Conservation (phyloP, 2,888 invertebrate genomes). For the Torymus tubicola region DNA sequence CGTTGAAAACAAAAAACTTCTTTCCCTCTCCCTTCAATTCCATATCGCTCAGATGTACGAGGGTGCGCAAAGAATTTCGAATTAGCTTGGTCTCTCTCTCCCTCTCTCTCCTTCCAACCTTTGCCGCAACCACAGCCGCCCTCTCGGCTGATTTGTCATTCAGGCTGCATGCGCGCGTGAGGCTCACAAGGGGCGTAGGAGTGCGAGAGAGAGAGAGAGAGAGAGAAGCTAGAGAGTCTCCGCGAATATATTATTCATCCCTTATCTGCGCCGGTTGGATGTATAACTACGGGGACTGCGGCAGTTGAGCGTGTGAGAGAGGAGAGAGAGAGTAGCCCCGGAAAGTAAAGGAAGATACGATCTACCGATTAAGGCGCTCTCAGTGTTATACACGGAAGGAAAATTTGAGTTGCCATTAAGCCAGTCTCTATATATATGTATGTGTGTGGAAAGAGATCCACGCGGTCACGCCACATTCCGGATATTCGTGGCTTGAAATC, state of each 20-base stretch:
- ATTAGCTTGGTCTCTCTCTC: neutral
- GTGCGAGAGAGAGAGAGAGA: too few relatives aligned
- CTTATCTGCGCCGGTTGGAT: slow-evolving; percentile 62
- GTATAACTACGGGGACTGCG: neutral
- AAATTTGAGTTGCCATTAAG: slow-evolving; percentile 39
- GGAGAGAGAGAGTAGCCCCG: slow-evolving; percentile 12
- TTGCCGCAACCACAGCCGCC: too few relatives aligned
- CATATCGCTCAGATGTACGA: neutral
- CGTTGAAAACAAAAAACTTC: neutral
- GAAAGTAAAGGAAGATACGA: slow-evolving; percentile 42
- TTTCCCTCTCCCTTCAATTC: neutral
- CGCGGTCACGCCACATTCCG: slow-evolving; percentile 3
- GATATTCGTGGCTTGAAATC: slow-evolving; percentile 31
- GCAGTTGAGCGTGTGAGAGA: neutral
- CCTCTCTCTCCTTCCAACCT: too few relatives aligned
- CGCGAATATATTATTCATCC: slow-evolving; percentile 73
- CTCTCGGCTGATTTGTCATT: slow-evolving; percentile 72
- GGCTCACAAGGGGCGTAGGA: slow-evolving; percentile 66
- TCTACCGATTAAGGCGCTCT: slow-evolving; percentile 22
- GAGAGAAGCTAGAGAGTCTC: too few relatives aligned
- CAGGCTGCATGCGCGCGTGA: slow-evolving; percentile 68
- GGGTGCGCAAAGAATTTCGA: slow-evolving; percentile 39
- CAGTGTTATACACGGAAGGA: slow-evolving; percentile 37
- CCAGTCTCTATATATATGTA: too few relatives aligned
- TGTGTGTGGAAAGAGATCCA: too few relatives aligned